Conservation (phyloP, 2,888 invertebrate species). For the Agrotis ipsilon region DNA sequence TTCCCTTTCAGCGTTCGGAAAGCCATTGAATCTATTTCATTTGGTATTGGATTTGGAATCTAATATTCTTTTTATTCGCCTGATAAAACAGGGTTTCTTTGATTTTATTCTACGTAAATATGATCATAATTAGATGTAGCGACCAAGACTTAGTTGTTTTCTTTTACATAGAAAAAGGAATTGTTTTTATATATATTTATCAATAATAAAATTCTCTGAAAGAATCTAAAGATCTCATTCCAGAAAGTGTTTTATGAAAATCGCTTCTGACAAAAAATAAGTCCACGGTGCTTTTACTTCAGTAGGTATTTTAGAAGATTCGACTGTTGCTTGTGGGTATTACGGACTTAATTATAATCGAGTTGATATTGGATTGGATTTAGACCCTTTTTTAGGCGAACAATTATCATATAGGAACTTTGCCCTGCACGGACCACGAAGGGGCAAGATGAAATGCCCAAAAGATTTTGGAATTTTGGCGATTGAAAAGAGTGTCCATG, state of each 20-base stretch:
- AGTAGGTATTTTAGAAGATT: not conserved
- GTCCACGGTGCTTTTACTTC: not conserved
- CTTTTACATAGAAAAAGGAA: too few relatives aligned
- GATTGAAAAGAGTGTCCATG: too few relatives aligned
- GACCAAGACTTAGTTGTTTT: not conserved
- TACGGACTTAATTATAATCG: not conserved
- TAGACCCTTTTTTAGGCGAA: too few relatives aligned
- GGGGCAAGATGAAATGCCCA: too few relatives aligned
- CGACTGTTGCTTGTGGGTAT: not conserved
- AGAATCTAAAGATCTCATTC: not conserved
- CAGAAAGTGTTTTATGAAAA: too few relatives aligned
- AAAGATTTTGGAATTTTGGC: too few relatives aligned
- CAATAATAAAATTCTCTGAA: not conserved
- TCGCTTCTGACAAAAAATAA: not conserved
- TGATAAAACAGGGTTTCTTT: not conserved
- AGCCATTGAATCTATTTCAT: slow-evolving; percentile 15
- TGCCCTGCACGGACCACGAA: too few relatives aligned
- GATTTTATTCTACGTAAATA: slow-evolving; percentile 5
- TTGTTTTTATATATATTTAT: too few relatives aligned
- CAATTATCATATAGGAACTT: too few relatives aligned
- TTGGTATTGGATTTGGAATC: slow-evolving; percentile 7
- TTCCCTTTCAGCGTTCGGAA: slow-evolving; percentile 4
- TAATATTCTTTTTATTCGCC: slow-evolving; percentile 1
- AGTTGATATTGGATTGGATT: too few relatives aligned
- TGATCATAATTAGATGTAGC: not conserved